Evolutionary conservation across 2,113 vertebrate species (phyloP), one percentile per base, ranked within the genome.

Genomic region (Colossoma macropomum): DNA sequence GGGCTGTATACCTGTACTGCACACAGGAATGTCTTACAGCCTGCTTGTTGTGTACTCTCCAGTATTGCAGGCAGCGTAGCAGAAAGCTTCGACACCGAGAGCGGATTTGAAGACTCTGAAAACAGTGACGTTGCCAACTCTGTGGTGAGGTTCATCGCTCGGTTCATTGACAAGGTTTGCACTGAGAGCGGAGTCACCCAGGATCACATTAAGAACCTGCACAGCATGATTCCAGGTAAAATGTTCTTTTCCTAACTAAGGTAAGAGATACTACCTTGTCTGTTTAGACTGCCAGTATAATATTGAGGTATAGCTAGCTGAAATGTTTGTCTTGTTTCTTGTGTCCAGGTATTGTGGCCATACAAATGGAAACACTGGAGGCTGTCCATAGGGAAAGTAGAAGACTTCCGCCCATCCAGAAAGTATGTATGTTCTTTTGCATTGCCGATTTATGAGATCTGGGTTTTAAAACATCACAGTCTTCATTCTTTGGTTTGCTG

Each of bases 101-200:
- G 98, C 75, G 98, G 98, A 0, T 99, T 98, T 88, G 98, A 99
- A 91, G 98, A 99, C 87, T 97, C 97, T 0, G 98, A 99, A 88
- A 98, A 91, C 92, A 98, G 94, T 19, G 98, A 99, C n/a, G 93
- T 97, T 48, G 96, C 97, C 54, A 98, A 98, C n/a, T 95, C 96
- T 0, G 97, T 97, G 54, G 96, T 97, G 54, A 93, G 96, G 75
- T 99, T 99, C 85, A 95, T 99, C 76, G 96, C 97, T 6, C 96
- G 97, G 70, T 99, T 99, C 92, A 97, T 99, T 79, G 97, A 99
- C 91, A 99, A 99, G 85, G 97, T 99, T 87, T 99, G 98, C 92
- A 99, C 97, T 0, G 97, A 99, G 90, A 99, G 98, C 23, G 96
- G 96, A 5, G 97, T 99, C 79, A 98, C 97, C 30, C 97, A 99